Conservation (phyloP, 2,113 vertebrate genomes). For the Nesospiza acunhae region DNA sequence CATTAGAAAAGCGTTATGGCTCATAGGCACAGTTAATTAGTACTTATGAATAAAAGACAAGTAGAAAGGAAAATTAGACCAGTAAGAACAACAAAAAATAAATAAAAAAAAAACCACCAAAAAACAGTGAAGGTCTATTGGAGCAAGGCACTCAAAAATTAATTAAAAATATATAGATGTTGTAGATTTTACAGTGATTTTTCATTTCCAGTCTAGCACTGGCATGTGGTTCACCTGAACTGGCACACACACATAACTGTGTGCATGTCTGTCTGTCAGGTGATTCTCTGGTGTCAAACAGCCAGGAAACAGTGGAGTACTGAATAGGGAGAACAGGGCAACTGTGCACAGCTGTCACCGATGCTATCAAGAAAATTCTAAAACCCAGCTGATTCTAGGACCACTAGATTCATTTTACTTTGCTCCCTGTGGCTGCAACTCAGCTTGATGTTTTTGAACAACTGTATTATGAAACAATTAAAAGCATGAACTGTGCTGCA, state of each 20-base stretch:
- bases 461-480: neutral
- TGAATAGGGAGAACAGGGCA: neutral
- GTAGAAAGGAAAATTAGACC: neutral
- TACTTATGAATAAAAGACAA: constrained; percentile 40
- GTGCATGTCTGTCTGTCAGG: neutral
- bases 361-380: neutral
- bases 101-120: neutral
- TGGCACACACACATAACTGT: fast-evolving
- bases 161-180: neutral
- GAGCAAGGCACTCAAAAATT: neutral
- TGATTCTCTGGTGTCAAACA: neutral
- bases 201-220: neutral
- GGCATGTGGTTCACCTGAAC: neutral
- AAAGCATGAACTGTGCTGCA: neutral
- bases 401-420: neutral
- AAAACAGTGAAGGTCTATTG: neutral
- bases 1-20: neutral
- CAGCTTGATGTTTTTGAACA: neutral
- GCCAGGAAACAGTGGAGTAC: neutral
- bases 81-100: neutral
- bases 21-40: constrained; percentile 44
- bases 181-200: neutral
- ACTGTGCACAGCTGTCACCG: fast-evolving
- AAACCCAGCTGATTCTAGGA: neutral
- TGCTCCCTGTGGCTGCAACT: neutral